A percentile compares a stretch with the other conserved stretches of the same genome.
Conservation (phyloP, 1,140 invertebrate species). For the Drosophila lacteicornis region DNA sequence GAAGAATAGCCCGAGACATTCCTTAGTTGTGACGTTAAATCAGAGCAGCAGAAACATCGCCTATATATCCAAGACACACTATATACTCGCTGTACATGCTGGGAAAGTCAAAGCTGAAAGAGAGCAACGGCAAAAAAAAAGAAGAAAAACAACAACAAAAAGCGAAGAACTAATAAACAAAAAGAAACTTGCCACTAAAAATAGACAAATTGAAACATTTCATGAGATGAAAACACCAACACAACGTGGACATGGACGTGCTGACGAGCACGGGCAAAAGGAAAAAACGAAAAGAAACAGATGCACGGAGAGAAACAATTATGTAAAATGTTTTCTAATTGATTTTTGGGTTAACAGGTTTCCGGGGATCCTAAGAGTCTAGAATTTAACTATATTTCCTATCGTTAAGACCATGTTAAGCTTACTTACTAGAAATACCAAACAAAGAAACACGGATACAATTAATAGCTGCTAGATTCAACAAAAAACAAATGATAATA, state of each 20-base stretch:
- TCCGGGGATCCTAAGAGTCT: too few species aligned
- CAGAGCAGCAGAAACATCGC: conserved; percentile 65
- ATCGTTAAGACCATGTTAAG: too few species aligned
- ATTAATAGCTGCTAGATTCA: too few species aligned
- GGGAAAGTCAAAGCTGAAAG: conserved; percentile 35
- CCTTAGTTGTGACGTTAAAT: conserved; percentile 80
- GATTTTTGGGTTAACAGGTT: too few species aligned
- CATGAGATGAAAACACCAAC: conserved; percentile 77
- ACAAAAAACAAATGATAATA: neutral
- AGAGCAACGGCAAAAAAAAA: conserved; percentile 35
- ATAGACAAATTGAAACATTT: conserved; percentile 83
- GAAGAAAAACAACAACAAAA: conserved; percentile 17
- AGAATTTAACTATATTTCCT: too few species aligned
- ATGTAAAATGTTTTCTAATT: neutral
- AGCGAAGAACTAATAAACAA: conserved; percentile 79
- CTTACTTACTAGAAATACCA: neutral
- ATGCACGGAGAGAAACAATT: conserved; percentile 9
- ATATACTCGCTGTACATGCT: conserved; percentile 43
- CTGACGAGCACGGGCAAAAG: conserved; percentile 59
- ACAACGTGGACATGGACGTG: conserved; percentile 63
- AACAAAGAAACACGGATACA: too few species aligned
- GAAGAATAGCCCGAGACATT: conserved; percentile 55
- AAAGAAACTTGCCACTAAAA: conserved; percentile 82
- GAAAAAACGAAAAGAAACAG: conserved; percentile 25
- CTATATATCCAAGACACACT: conserved; percentile 56